phyloP scores from a whole-genome alignment of 1,140 invertebrate genomes.

The Adelges cooleyi region DNA sequence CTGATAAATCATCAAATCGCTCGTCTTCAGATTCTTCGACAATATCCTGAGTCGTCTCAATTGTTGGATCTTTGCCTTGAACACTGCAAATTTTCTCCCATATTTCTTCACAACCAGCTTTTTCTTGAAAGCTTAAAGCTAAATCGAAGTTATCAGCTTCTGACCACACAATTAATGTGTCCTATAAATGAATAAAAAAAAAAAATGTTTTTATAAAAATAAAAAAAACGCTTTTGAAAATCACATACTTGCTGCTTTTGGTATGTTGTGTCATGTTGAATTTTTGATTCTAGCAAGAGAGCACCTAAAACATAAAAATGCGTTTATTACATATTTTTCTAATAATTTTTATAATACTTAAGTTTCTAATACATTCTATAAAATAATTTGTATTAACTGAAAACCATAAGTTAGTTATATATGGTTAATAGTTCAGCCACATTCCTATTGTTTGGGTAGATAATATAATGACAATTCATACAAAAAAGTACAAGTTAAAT shows the following conservation, averaged over 20 bases:
- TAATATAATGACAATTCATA: too few species aligned
- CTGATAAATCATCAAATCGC: constrained; percentile 89
- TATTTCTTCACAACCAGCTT: constrained; percentile 98
- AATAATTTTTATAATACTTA: too few species aligned
- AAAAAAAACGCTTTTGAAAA: too few species aligned
- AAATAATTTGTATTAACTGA: too few species aligned
- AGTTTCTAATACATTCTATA: too few species aligned
- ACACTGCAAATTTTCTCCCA: constrained; percentile 99
- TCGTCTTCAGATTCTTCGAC: constrained; percentile 98
- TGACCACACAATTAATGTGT: constrained; percentile 99
- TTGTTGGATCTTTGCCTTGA: constrained; percentile 95
- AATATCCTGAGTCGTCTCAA: constrained; percentile 94
- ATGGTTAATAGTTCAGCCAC: too few species aligned
- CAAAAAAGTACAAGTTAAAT: too few species aligned
- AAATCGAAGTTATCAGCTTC: constrained; percentile 98
- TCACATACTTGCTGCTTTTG: constrained; percentile 84
- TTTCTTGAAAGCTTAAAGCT: constrained; percentile 98
- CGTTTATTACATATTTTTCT: too few species aligned
- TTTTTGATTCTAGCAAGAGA: constrained; percentile 89
- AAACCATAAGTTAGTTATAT: too few species aligned
- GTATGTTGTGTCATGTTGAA: constrained; percentile 92
- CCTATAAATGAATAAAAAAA: too few species aligned
- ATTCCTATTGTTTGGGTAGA: too few species aligned
- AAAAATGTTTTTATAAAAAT: too few species aligned
- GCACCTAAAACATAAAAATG: constrained; percentile 46